These are phyloP conservation scores for Tragelaphus scriptus DNA, from an alignment of 2,113 vertebrate genomes.

Conservation along the genomic window DNA sequence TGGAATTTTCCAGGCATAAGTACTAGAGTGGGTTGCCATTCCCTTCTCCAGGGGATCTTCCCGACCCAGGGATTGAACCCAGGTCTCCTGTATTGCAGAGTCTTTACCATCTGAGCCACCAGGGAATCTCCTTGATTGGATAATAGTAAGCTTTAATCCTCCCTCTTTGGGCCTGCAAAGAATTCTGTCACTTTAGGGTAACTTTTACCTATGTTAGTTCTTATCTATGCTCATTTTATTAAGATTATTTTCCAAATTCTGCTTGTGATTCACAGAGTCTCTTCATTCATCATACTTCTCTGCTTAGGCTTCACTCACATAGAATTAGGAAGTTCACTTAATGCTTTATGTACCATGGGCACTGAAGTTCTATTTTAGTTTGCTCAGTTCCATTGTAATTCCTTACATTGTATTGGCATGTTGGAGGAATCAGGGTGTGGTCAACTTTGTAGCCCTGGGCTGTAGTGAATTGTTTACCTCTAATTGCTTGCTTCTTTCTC, in stretches of 20 bases:
- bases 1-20: too few relatives aligned
- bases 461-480: not conserved
- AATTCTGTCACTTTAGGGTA: not conserved
- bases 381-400: not conserved
- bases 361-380: not conserved
- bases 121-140: not conserved
- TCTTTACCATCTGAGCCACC: too few relatives aligned
- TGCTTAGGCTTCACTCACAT: not conserved
- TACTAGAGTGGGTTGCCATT: too few relatives aligned
- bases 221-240: not conserved
- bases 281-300: not conserved
- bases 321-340: not conserved
- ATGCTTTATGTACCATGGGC: not conserved
- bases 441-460: not conserved
- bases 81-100: too few relatives aligned
- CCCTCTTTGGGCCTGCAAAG: not conserved
- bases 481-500: not conserved
- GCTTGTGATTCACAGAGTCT: not conserved
- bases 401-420: not conserved
- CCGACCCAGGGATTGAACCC: too few relatives aligned
- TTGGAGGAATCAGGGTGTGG: not conserved
- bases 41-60: too few relatives aligned
- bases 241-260: not conserved
- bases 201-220: not conserved
- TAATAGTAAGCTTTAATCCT: too few relatives aligned